Evolutionary conservation across 2,797 vertebrate species (phyloP), one percentile per base, ranked within the genome.

Genomic region (Falco novaeseelandiae): DNA sequence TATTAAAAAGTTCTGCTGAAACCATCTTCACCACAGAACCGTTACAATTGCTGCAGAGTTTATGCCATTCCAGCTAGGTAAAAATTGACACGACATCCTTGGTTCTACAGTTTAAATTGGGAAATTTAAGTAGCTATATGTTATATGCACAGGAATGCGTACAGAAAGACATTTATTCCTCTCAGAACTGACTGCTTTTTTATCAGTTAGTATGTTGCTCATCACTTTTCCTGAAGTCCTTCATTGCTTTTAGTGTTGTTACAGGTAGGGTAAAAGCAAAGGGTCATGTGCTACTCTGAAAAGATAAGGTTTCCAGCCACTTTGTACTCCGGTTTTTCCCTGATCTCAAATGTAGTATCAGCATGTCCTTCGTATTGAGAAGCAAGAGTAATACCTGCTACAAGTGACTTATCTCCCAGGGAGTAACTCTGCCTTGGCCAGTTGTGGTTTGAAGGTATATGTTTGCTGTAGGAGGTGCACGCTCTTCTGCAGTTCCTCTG

Each of bases 111-210:
- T 77, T 91, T 59, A 46, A 57, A 44, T 15, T 69, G 29, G 22
- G 48, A 73, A 52, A 63, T 80, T 49, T 77, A 46, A 61, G 55
- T 42, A 71, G 18, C 25, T 86, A 20, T 7, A 9, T 2, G 0
- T 46, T 69, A 10, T 10, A n/a, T 0, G 0, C 4, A 19, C 9
- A 65, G 40, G 16, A 73, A 40, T 25, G 9, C 14, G 2, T 32
- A 3, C 3, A 70, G 34, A 48, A 82, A 27, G 62, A 12, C 4
- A 22, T 65, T 42, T 82, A n/a, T 58, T 44, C 6, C 48, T 30
- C 46, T 80, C 16, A 21, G 57, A 93, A 18, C 4, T 15, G 8
- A 4, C 34, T 81, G 36, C 3, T 8, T 8, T 71, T 81, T 92
- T 86, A 34, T 83, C 52, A 34, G 6, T 66, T 85, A 55, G 5